Evolutionary conservation across 2,113 vertebrate genomes (phyloP).

Genomic region (Malurus alboscapulatus): DNA sequence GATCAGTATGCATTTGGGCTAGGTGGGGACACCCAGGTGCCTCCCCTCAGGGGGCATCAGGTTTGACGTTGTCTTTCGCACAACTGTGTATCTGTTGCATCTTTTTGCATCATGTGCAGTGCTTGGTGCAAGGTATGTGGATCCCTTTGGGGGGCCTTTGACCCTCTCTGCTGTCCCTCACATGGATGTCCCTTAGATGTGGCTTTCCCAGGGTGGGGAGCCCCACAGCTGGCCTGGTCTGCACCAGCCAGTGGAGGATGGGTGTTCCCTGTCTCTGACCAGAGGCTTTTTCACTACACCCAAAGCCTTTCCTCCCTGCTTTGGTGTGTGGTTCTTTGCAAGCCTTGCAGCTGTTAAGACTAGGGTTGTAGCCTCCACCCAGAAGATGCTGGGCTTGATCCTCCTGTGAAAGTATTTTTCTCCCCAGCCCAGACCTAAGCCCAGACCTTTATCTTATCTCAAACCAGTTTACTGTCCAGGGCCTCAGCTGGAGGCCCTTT

Average conservation of each 20-base stretch:
- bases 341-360: background rate
- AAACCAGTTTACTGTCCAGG: background rate
- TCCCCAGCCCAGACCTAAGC: background rate
- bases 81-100: background rate
- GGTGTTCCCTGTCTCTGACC: background rate
- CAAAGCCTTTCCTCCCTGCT: accelerated
- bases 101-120: background rate
- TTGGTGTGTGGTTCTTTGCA: background rate
- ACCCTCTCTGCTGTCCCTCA: background rate
- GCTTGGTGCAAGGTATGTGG: background rate
- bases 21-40: background rate
- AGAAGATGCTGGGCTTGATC: background rate
- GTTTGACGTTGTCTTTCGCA: background rate
- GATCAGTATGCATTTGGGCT: background rate
- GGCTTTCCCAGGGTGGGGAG: accelerated
- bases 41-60: background rate
- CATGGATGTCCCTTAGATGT: background rate
- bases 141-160: background rate
- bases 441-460: background rate
- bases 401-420: background rate
- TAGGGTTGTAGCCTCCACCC: background rate
- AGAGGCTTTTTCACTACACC: background rate
- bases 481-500: background rate
- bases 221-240: background rate
- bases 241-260: background rate